phyloP scores from a whole-genome alignment of 2,113 vertebrate genomes.

The Xerus inauris region DNA sequence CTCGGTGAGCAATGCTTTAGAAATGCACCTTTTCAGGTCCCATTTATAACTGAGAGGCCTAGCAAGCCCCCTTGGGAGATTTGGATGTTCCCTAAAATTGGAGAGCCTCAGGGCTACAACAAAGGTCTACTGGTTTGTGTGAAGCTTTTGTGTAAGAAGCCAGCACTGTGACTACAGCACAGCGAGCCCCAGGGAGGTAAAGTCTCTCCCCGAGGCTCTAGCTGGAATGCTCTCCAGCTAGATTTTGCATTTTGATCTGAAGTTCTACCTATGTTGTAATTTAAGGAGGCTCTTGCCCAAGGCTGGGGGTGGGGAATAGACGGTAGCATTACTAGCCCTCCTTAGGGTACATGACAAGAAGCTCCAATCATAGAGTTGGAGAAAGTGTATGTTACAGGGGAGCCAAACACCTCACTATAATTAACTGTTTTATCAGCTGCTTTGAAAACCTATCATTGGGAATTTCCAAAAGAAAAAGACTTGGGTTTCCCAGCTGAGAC shows the following conservation, averaged over 20 bases:
- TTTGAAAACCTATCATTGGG: constrained; percentile 84
- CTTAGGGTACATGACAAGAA: constrained; percentile 63
- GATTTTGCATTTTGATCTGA: constrained; percentile 31
- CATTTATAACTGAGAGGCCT: background rate
- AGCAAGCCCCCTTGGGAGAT: background rate
- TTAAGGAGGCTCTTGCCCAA: constrained; percentile 8
- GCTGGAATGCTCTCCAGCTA: background rate
- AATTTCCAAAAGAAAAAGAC: constrained; percentile 75
- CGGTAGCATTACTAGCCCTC: constrained; percentile 40
- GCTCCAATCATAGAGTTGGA: constrained; percentile 58
- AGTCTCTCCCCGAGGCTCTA: background rate
- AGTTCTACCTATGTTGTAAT: constrained; percentile 27
- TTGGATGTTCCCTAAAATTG: background rate
- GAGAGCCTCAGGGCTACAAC: background rate
- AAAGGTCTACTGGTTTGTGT: background rate
- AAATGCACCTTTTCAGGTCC: background rate
- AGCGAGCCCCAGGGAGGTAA: background rate
- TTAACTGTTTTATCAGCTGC: constrained; percentile 80
- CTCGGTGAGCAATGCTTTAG: background rate
- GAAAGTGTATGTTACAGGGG: constrained; percentile 71
- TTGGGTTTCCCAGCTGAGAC: constrained; percentile 65
- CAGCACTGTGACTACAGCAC: no score
- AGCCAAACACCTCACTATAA: constrained; percentile 84
- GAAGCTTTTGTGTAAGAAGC: background rate
- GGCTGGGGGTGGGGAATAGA: background rate